Evolutionary conservation across 2,888 invertebrate genomes (phyloP), one percentile per base, ranked within the genome.

Genomic region (Caenorhabditis drosophilae): DNA sequence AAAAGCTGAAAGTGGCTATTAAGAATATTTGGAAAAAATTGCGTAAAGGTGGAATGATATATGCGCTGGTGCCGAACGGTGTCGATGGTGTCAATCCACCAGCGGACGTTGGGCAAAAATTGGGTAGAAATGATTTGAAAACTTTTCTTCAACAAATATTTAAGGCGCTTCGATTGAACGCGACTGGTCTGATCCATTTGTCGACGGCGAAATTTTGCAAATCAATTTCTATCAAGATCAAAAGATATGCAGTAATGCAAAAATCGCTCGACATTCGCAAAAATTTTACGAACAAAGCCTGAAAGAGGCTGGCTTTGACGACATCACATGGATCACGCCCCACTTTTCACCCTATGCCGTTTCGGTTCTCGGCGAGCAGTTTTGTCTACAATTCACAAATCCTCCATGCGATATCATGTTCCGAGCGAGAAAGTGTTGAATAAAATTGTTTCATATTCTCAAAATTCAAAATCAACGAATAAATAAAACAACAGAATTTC

Each of bases 401-500:
- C 62, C 62, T 22, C 57, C 62, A 12, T 48, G 34, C 20, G 62
- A 62, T 44, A 49, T 62, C 18, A 38, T 62, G 40, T 62, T 62
- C 40, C 34, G 26, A 35, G 26, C 15, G 4, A 36, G 9, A n/a
- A 36, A 36, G n/a, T n/a, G n/a, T n/a, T n/a, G n/a, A n/a, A n/a
- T n/a, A n/a, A n/a, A n/a, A n/a, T n/a, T n/a, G n/a, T n/a, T n/a
- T n/a, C n/a, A n/a, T n/a, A n/a, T n/a, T n/a, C n/a, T n/a, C n/a
- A n/a, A n/a, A n/a, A n/a, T n/a, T n/a, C n/a, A n/a, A n/a, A n/a
- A n/a, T n/a, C n/a, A n/a, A n/a, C n/a, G n/a, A n/a, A n/a, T n/a
- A n/a, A n/a, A n/a, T n/a, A n/a, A n/a, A n/a, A n/a, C n/a, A n/a
- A n/a, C n/a, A n/a, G n/a, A n/a, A n/a, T n/a, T n/a, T n/a, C n/a